Evolutionary conservation across 2,888 invertebrate species (phyloP).

Genomic region (Cinara cedri): DNA sequence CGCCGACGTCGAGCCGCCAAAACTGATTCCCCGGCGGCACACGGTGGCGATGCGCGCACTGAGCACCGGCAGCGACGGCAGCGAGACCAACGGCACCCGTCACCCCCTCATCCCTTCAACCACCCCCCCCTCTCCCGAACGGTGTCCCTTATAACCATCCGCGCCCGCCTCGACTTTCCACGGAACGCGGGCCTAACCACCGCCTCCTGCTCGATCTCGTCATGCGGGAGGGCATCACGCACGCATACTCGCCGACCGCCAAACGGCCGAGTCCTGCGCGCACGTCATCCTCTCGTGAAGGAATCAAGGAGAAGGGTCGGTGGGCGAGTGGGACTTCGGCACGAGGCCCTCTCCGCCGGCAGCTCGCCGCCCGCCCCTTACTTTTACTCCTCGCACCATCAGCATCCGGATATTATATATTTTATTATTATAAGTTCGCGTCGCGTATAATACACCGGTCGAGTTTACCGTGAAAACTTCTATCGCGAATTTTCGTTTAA

Average conservation of each 20-base stretch:
- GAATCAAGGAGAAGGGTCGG: too few relatives aligned
- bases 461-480: too few relatives aligned
- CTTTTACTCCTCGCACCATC: too few relatives aligned
- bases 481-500: too few relatives aligned
- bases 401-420: too few relatives aligned
- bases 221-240: not conserved
- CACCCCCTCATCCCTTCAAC: not conserved
- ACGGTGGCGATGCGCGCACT: constrained; percentile 3
- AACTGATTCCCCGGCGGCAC: constrained; percentile 50
- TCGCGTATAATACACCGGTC: too few relatives aligned
- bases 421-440: too few relatives aligned
- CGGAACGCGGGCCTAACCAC: not conserved
- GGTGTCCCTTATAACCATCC: not conserved
- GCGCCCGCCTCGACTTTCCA: not conserved
- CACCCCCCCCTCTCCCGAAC: not conserved
- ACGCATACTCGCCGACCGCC: too few relatives aligned
- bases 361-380: too few relatives aligned
- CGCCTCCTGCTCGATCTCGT: not conserved
- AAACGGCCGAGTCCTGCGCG: not conserved
- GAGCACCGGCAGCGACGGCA: constrained; percentile 32
- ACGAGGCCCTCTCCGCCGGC: too few relatives aligned
- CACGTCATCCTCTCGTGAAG: not conserved
- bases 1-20: constrained; percentile 42
- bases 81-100: not conserved
- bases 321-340: too few relatives aligned